Base-by-base conservation (phyloP, 2,113 vertebrate species). In the Nycticorax nycticorax region DNA sequence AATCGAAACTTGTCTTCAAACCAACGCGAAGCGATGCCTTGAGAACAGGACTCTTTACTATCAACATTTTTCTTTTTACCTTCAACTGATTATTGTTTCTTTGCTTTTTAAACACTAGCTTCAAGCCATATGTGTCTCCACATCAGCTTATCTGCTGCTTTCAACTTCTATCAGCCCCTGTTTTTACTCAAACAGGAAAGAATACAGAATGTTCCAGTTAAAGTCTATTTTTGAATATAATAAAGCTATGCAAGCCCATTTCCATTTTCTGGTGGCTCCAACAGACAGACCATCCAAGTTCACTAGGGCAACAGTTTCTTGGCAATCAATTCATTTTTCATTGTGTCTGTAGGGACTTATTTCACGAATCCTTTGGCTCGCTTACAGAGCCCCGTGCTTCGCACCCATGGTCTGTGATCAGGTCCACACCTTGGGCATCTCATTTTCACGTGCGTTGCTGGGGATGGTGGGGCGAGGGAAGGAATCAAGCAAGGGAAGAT, bases 61-160 rank as follows among this genome's bases (percentile, higher is more conserved):
- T 2, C n/a, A 91, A 67, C 75, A 71, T 93, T 94, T 90, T 95
- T 96, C 89, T 89, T 96, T 95, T 69, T 96, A 96, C 96, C 89
- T 96, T 93, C 85, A 48, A 52, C 69, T 91, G 85, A 90, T 95
- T 96, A 88, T 30, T 39, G 75, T 79, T 85, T 41, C 88, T 71
- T 68, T 92, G 85, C 77, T 81, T 89, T 97, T 84, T 83, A 72
- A 96, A 35, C 66, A 32, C 81, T 90, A 88, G 69, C 85, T 95
- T 92, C 53, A 60, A 87, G 94, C 93, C 96, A 97, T 64, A 91
- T 95, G 93, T 88, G 89, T 76, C 91, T 95, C 94, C 71, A 67
- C 92, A 93, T 95, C 93, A 92, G 93, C 92, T 97, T 97, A 97
- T 97, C 95, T 97, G 33, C 90, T 94, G 84, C 94, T 97, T 97